Percentiles rank a stretch among this genome's conserved stretches.
phyloP scores from a whole-genome alignment of 2,113 vertebrate species.

The Propithecus coquereli region DNA sequence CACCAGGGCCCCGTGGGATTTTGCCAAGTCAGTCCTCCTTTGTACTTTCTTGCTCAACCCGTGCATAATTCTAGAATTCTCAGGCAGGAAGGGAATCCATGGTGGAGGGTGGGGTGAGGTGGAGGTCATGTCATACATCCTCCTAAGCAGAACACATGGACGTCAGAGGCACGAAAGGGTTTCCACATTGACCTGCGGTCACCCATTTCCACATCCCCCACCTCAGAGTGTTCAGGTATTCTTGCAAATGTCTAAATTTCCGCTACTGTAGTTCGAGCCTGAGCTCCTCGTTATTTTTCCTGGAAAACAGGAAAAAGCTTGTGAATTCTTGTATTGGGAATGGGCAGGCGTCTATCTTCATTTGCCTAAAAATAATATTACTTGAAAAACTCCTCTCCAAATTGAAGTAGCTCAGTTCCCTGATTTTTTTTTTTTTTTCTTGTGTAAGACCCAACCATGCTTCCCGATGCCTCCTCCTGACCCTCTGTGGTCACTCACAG shows the following conservation, averaged over 20 bases:
- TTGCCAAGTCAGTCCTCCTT: conserved; percentile 66
- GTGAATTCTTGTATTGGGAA: neutral
- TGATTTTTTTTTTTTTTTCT: neutral
- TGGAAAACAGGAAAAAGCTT: neutral
- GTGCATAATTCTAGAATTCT: conserved; percentile 47
- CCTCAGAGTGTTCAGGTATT: neutral
- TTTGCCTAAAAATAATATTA: neutral
- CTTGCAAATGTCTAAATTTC: neutral
- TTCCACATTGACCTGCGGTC: neutral
- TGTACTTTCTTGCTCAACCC: conserved; percentile 65
- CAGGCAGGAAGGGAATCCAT: neutral
- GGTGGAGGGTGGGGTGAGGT: neutral
- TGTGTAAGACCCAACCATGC: neutral
- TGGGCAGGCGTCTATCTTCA: neutral
- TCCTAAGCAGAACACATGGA: neutral
- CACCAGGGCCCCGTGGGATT: conserved; percentile 1
- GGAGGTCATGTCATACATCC: neutral
- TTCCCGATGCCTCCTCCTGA: neutral
- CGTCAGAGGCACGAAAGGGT: neutral
- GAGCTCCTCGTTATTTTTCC: neutral
- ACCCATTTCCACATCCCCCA: neutral
- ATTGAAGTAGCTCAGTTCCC: neutral
- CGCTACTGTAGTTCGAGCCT: neutral
- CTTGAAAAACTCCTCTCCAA: neutral
- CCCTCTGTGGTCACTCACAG: neutral